Evolutionary conservation across 2,888 invertebrate genomes (phyloP).

Genomic region (Chaitophorus viminalis): DNA sequence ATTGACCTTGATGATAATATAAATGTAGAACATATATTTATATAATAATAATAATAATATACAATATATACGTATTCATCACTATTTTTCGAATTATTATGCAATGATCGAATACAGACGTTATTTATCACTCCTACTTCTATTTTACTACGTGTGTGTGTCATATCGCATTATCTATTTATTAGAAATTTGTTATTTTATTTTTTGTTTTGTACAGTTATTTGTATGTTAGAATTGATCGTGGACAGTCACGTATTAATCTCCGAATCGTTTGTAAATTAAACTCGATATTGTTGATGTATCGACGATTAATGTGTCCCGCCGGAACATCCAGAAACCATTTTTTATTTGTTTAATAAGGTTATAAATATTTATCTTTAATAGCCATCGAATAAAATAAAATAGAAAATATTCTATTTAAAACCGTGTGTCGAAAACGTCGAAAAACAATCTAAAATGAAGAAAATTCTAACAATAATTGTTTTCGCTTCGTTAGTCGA

Average conservation of each 20-base stretch:
- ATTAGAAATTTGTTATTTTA: not conserved
- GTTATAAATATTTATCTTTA: no score
- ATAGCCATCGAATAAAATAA: no score
- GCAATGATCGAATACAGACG: not conserved
- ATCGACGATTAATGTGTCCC: not conserved
- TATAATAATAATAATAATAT: not conserved
- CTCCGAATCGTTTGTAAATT: not conserved
- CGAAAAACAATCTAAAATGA: no score
- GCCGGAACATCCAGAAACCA: not conserved
- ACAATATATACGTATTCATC: not conserved
- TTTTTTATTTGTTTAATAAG: no score
- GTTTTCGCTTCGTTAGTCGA: not conserved
- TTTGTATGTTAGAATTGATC: not conserved
- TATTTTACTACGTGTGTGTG: not conserved
- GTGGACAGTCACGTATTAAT: not conserved
- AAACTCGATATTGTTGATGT: not conserved
- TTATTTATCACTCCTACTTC: constrained; percentile 10
- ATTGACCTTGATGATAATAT: not conserved
- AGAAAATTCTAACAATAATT: no score
- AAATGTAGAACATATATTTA: no score
- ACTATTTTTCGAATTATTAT: not conserved
- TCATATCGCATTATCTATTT: not conserved
- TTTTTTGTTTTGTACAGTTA: not conserved
- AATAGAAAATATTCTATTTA: no score
- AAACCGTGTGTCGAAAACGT: no score